Evolutionary conservation across 1,140 invertebrate species (phyloP), one percentile per base, ranked within the genome.

Genomic region (Papilio polyxenes): DNA sequence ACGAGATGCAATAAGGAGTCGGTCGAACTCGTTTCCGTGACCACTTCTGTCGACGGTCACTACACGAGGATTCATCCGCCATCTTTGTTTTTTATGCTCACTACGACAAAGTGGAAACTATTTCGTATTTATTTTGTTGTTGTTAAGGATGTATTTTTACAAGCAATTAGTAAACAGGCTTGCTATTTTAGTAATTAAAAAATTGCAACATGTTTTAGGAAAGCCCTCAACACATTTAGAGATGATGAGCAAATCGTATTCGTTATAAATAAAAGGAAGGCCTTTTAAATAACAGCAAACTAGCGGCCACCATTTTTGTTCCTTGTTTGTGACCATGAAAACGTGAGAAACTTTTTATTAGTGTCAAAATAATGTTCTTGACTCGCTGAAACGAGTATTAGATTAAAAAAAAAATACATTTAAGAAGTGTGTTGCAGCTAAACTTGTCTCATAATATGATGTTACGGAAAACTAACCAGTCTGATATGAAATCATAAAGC

Each of bases 391-490:
- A 72, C 65, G 31, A 72, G 65, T 72, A 72, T 72, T 72, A 72
- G 65, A 72, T 37, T 6, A 7, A 72, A 65, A 72, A 69, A 59
- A 62, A 48, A 20, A 20, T 56, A 69, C 20, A 48, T 59, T 69
- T 23, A 80, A 69, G 31, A 65, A 62, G 31, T 80, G 79, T 80
- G 56, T 69, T 44, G 40, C 79, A 69, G 37, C 79, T 69, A 65
- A 76, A 76, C 59, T 11, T 20, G 75, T 65, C 44, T 51, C 20
- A 51, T 23, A 31, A 86, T 23, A 13, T n/a, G 62, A 69, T 37
- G 65, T 53, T 31, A 84, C 8, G 44, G 82, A 74, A 89, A 79
- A 82, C 59, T 87, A 48, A 87, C 85, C 86, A 75, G 83, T 87
- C 84, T 82, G 13, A 53, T 7, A 17, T 51, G n/a, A 56, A 17